Conservation (phyloP, 2,888 invertebrate genomes). For the Sicus ferrugineus region DNA sequence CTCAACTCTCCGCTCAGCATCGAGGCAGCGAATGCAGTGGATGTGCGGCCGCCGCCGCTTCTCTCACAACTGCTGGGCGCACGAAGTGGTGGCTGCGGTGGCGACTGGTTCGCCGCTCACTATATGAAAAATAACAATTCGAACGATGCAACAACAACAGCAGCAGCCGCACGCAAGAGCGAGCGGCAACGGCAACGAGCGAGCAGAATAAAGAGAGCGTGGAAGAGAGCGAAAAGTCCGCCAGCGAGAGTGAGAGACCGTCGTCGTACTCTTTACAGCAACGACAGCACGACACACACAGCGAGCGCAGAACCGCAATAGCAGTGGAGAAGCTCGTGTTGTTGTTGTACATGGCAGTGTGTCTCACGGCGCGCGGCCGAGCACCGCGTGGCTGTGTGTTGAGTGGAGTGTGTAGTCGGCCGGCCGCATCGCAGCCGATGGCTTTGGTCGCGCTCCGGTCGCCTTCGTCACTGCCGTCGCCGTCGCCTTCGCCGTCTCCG, state of each 20-base stretch:
- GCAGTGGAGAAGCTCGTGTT: not conserved
- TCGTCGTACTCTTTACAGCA: not conserved
- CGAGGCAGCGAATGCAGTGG: not conserved
- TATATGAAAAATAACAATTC: too few relatives aligned
- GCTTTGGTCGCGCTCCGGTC: not conserved
- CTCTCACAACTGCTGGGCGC: too few relatives aligned
- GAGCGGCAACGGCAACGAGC: not conserved
- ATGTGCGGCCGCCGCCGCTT: not conserved
- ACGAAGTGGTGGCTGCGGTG: not conserved
- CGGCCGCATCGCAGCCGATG: not conserved
- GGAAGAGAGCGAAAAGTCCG: slow-evolving; percentile 4
- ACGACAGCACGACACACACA: not conserved
- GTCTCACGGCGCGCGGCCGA: not conserved
- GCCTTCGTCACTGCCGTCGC: not conserved
- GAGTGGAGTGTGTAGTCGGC: not conserved
- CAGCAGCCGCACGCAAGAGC: not conserved
- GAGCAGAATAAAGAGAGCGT: not conserved
- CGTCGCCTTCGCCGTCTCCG: slow-evolving; percentile 32
- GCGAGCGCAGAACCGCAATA: slow-evolving; percentile 4
- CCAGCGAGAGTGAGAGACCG: not conserved
- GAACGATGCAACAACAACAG: not conserved
- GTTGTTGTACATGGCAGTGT: slow-evolving; percentile 1
- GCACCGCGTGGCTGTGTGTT: not conserved
- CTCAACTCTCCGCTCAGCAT: not conserved
- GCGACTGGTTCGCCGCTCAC: slow-evolving; percentile 15